These are phyloP conservation scores for Nycteola revayana DNA, from an alignment of 2,888 invertebrate genomes.

Conservation along the genomic window DNA sequence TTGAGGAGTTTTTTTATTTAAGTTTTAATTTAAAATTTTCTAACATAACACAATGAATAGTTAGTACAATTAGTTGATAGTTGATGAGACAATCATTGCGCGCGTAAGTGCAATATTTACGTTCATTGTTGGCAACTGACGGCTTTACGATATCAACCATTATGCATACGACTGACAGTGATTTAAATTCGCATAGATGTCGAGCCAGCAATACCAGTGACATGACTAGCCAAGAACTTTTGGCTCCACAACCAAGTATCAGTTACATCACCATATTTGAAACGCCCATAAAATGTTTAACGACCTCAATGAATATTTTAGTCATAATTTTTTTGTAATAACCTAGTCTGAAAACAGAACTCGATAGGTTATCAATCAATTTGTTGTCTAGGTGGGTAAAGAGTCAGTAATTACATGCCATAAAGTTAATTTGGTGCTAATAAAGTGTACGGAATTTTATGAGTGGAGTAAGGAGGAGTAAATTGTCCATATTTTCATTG, in stretches of 20 bases:
- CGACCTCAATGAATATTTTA: slow-evolving; percentile 11
- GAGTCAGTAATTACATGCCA: slow-evolving; percentile 12
- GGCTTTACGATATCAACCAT: slow-evolving; percentile 32
- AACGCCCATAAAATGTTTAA: slow-evolving; percentile 15
- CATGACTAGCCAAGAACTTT: slow-evolving; percentile 29
- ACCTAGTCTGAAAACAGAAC: slow-evolving; percentile 25
- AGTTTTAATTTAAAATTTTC: too few species aligned
- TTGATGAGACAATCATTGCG: slow-evolving; percentile 40
- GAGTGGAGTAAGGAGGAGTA: slow-evolving; percentile 8
- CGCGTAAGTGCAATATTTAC: slow-evolving; percentile 48
- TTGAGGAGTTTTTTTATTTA: too few species aligned
- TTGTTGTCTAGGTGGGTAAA: slow-evolving; percentile 11
- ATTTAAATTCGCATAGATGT: slow-evolving; percentile 30
- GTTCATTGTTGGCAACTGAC: slow-evolving; percentile 43
- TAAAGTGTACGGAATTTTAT: slow-evolving; percentile 11
- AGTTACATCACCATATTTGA: slow-evolving; percentile 25
- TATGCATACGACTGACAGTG: slow-evolving; percentile 33
- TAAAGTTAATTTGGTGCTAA: slow-evolving; percentile 19
- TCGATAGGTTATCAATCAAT: slow-evolving; percentile 17
- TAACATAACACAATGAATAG: slow-evolving; percentile 24
- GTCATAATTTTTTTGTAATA: slow-evolving; percentile 17
- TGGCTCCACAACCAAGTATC: slow-evolving; percentile 21
- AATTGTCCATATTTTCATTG: too few species aligned
- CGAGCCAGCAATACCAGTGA: slow-evolving; percentile 28
- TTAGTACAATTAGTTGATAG: slow-evolving; percentile 30